phyloP scores from a whole-genome alignment of 2,113 vertebrate genomes.

The Nymphicus hollandicus region DNA sequence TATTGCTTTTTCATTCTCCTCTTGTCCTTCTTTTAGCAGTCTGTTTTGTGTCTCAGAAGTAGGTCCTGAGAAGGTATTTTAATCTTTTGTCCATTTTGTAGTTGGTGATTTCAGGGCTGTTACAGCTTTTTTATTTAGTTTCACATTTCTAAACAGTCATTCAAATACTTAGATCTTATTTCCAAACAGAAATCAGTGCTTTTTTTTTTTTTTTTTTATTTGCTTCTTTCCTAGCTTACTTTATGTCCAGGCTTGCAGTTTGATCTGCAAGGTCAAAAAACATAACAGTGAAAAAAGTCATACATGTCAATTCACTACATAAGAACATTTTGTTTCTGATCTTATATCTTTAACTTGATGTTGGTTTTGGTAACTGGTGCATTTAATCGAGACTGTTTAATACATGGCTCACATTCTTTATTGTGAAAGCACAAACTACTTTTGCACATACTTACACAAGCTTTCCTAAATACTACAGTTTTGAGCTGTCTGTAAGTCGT shows the following conservation, averaged over 20 bases:
- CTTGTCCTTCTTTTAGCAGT: not conserved
- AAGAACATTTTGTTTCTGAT: not conserved
- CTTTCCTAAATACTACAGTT: not conserved
- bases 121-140: not conserved
- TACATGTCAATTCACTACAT: not conserved
- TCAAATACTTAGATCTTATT: not conserved
- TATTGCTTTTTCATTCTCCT: not conserved
- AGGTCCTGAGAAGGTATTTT: not conserved
- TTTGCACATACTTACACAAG: not conserved
- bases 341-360: not conserved
- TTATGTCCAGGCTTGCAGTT: not conserved
- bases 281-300: not conserved
- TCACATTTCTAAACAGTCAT: not conserved
- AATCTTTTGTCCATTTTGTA: not conserved
- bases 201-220: not conserved
- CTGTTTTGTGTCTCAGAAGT: not conserved
- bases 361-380: not conserved
- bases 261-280: not conserved
- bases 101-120: not conserved
- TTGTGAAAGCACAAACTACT: not conserved
- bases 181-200: not conserved
- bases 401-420: not conserved
- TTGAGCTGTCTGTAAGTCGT: not conserved
- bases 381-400: not conserved
- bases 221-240: not conserved